These are phyloP conservation scores for Ischnura elegans DNA, from an alignment of 2,888 invertebrate genomes.

Conservation along the genomic window DNA sequence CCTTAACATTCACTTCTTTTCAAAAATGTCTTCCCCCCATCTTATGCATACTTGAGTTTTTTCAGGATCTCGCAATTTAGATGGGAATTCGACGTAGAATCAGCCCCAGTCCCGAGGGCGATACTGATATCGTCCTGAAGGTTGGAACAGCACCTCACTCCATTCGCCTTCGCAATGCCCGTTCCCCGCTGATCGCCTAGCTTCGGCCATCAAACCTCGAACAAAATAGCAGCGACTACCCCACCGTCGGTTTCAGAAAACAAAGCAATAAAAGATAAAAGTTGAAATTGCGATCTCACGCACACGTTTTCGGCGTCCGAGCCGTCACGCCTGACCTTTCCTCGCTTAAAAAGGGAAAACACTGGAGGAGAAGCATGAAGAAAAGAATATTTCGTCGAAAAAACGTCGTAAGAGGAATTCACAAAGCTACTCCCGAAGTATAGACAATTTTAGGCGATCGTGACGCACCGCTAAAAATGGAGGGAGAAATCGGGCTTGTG, in stretches of 20 bases:
- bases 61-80: too few relatives aligned
- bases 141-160: neutral
- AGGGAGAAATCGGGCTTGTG: too few relatives aligned
- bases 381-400: neutral
- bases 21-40: too few relatives aligned
- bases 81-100: neutral
- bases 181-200: neutral
- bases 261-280: neutral
- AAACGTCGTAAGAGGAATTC: neutral
- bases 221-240: neutral
- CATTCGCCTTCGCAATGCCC: neutral
- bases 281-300: conserved; percentile 21
- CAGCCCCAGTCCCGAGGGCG: neutral
- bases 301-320: conserved; percentile 20
- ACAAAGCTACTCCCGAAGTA: neutral
- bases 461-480: neutral
- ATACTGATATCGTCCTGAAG: neutral
- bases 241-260: neutral
- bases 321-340: conserved; percentile 14
- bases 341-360: neutral
- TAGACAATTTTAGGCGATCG: neutral
- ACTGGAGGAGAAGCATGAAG: neutral
- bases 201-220: neutral
- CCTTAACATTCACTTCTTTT: too few relatives aligned
- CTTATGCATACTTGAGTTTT: too few relatives aligned